Conservation (phyloP, 1,140 invertebrate genomes). For the Drosophila virilis region DNA sequence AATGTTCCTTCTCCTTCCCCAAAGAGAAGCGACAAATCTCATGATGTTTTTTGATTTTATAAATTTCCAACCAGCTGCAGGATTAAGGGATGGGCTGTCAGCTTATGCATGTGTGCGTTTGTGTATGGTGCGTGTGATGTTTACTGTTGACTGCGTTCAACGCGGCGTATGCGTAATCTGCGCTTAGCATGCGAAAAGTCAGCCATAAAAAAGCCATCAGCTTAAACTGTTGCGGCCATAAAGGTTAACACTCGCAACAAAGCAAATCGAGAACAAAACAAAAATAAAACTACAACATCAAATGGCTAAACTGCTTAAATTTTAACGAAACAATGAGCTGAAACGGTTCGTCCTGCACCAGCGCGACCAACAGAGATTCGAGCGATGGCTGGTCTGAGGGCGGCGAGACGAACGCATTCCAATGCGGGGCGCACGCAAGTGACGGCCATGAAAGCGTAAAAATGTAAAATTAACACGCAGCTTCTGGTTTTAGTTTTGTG, state of each 20-base stretch:
- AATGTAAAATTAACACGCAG: constrained; percentile 82
- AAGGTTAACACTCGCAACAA: constrained; percentile 67
- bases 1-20: constrained; percentile 1
- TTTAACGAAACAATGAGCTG: constrained; percentile 77
- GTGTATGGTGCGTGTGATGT: constrained; percentile 33
- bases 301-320: constrained; percentile 76
- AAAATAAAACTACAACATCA: constrained; percentile 45
- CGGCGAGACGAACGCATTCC: constrained; percentile 58
- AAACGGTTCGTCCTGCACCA: constrained; percentile 49
- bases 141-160: constrained; percentile 39
- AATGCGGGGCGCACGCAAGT: constrained; percentile 70
- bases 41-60: constrained; percentile 39
- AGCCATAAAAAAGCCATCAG: constrained; percentile 78
- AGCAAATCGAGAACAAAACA: constrained; percentile 27
- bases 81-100: background rate
- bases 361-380: constrained; percentile 18
- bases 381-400: constrained; percentile 2
- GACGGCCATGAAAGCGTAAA: constrained; percentile 81
- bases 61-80: constrained; percentile 19
- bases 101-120: background rate
- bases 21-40: constrained; percentile 38
- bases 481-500: constrained; percentile 82
- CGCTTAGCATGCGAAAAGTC: constrained; percentile 77
- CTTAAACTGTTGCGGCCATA: constrained; percentile 81
- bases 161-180: constrained; percentile 77